Evolutionary conservation across 2,888 invertebrate species (phyloP).

Genomic region (Prenolepis imparis): DNA sequence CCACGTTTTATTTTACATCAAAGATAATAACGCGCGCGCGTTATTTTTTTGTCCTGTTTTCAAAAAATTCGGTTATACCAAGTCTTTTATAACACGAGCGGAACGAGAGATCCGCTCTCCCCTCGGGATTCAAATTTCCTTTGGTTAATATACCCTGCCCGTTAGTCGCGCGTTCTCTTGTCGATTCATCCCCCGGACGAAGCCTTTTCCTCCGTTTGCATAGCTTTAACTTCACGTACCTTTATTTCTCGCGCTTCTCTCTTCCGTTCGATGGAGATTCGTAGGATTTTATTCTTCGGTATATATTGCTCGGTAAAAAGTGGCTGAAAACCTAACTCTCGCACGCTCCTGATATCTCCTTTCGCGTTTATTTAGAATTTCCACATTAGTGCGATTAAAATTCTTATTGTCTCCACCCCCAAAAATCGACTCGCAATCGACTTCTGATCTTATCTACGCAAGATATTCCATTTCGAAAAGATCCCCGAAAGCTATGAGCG

Average conservation of each 20-base stretch:
- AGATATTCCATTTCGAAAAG: neutral
- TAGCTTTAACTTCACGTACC: slow-evolving; percentile 17
- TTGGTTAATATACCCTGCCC: neutral
- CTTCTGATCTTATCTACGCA: neutral
- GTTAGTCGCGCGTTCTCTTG: neutral
- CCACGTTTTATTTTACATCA: slow-evolving; percentile 29
- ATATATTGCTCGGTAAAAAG: neutral
- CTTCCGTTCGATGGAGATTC: slow-evolving; percentile 3
- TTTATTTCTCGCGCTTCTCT: slow-evolving; percentile 5
- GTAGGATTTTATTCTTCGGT: slow-evolving; percentile 12
- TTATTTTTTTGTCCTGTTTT: neutral
- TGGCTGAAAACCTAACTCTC: neutral
- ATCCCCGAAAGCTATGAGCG: neutral
- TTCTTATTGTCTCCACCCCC: slow-evolving; percentile 13
- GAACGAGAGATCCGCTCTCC: neutral
- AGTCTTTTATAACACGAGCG: slow-evolving; percentile 18
- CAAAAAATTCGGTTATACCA: slow-evolving; percentile 14
- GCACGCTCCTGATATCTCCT: neutral
- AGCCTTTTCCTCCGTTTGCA: neutral
- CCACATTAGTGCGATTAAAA: neutral
- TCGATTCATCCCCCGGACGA: neutral
- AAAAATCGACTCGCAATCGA: slow-evolving; percentile 29
- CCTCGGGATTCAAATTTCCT: slow-evolving; percentile 25
- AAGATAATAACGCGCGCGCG: neutral
- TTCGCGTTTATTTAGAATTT: slow-evolving; percentile 11